Conservation (phyloP, 2,888 invertebrate genomes). For the Xanthia icteritia region DNA sequence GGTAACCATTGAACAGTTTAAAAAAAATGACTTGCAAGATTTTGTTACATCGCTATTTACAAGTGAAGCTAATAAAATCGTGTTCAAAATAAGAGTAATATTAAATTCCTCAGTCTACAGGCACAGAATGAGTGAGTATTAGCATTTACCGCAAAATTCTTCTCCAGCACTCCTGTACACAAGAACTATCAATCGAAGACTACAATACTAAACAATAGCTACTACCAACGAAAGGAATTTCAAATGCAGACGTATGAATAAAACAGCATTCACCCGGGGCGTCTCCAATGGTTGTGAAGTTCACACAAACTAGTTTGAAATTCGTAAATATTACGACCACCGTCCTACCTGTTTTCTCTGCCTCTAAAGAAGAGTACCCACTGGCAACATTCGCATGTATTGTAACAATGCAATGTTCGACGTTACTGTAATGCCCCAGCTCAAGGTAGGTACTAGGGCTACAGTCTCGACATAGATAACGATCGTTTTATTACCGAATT, state of each 20-base stretch:
- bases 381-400: not conserved
- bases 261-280: constrained; percentile 51
- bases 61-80: not conserved
- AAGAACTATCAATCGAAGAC: constrained; percentile 23
- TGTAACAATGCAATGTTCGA: not conserved
- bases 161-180: not conserved
- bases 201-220: constrained; percentile 42
- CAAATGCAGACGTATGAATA: constrained; percentile 60
- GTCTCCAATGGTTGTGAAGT: constrained; percentile 52
- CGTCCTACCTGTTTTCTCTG: constrained; percentile 64
- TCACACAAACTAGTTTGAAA: constrained; percentile 76
- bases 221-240: constrained; percentile 29
- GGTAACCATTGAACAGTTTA: not conserved
- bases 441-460: not conserved
- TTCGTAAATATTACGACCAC: constrained; percentile 67
- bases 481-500: no score
- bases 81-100: not conserved
- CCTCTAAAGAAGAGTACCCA: not conserved
- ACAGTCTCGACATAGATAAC: no score
- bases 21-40: not conserved
- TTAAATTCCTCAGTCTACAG: not conserved
- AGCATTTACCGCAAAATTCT: not conserved
- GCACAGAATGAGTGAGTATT: constrained; percentile 10
- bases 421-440: not conserved
- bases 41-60: not conserved